Evolutionary conservation across 2,888 invertebrate genomes (phyloP), one percentile per base, ranked within the genome.

Genomic region (Amblyjoppa fuscipennis): DNA sequence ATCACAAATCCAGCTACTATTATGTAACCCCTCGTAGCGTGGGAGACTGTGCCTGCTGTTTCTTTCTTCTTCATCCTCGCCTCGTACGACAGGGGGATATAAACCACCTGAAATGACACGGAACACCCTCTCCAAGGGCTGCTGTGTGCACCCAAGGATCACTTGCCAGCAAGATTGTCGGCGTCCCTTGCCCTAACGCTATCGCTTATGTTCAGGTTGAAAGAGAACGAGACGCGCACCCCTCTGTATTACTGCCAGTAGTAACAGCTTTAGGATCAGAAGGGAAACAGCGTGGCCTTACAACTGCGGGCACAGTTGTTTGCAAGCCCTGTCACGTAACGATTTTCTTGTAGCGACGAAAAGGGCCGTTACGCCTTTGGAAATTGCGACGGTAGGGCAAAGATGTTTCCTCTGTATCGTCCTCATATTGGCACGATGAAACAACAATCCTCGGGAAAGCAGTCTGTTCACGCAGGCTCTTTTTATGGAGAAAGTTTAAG

Each of bases 271-370:
- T 34, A 31, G 51, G 51, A 51, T 76, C 66, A 66, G 13, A 6
- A 66, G 66, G 66, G 66, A 59, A 38, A 20, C 51, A 64, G 66
- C 76, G 5, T 31, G 31, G 51, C 13, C 51, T 34, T 9, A 53
- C 49, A 75, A 61, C 71, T 38, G 38, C 31, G 45, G 74, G 66
- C 71, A 71, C 82, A 82, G 82, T 85, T 85, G 71, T 59, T 77
- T 82, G 82, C 85, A 76, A 79, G 53, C 82, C 73, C 73, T 49
- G 59, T 59, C 85, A 59, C 79, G 69, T 82, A 82, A 85, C 79
- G 82, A 85, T 79, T 80, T 68, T 79, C 49, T 49, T 41, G 71
- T 70, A 38, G 51, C 56, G 74, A 69, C 75, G 75, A 69, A 82
- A 56, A 78, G 66, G 78, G 75, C 66, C 20, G 70, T 34, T 28